A percentile compares a stretch with the other conserved stretches of the same genome.
phyloP scores from a whole-genome alignment of 2,888 invertebrate species.

The Drosophila kambysellisi region DNA sequence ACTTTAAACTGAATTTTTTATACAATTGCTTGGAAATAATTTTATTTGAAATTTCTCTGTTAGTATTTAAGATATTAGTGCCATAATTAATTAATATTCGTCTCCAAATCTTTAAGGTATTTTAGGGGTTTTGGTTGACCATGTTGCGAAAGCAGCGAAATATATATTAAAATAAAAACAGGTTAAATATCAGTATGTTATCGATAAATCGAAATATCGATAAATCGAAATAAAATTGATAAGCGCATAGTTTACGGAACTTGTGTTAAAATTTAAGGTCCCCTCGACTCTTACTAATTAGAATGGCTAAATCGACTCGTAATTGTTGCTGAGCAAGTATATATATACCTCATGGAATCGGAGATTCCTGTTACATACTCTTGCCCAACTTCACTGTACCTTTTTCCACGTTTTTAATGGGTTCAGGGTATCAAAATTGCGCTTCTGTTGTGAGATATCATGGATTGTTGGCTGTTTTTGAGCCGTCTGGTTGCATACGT shows the following conservation, averaged over 20 bases:
- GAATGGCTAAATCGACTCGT: neutral
- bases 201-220: neutral
- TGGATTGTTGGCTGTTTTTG: conserved; percentile 39
- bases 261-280: neutral
- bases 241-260: neutral
- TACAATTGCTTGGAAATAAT: neutral
- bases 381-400: neutral
- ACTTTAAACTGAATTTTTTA: neutral
- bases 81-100: too few species aligned
- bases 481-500: conserved; percentile 24
- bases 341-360: neutral
- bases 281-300: neutral
- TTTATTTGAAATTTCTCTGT: too few species aligned
- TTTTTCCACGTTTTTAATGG: neutral
- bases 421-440: conserved; percentile 42
- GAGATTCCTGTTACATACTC: neutral
- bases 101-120: too few species aligned
- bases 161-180: too few species aligned
- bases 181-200: neutral
- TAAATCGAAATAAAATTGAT: neutral
- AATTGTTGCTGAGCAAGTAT: neutral
- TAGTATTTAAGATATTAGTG: too few species aligned
- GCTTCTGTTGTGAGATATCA: conserved; percentile 56
- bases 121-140: too few species aligned
- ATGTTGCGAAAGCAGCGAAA: too few species aligned